Evolutionary conservation across 2,888 invertebrate genomes (phyloP).

Genomic region (Conus canariensis): DNA sequence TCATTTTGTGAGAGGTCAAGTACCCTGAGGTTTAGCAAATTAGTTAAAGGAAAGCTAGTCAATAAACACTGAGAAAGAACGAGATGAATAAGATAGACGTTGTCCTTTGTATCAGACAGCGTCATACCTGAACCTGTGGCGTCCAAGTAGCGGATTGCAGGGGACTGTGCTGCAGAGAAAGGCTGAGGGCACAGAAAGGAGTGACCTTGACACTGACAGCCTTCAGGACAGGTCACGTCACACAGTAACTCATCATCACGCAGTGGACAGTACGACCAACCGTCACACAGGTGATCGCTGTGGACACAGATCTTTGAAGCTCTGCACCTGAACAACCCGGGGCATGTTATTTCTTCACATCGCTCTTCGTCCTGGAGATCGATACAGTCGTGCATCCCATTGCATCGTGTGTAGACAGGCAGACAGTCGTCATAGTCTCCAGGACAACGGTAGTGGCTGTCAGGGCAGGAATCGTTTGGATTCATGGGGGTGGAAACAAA

Average conservation of each 20-base stretch:
- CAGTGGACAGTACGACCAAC: conserved; percentile 16
- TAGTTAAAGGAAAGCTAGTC: background rate
- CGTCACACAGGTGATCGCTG: background rate
- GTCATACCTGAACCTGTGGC: conserved; percentile 18
- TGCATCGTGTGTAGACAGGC: conserved; percentile 23
- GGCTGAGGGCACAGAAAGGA: background rate
- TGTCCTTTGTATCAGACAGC: background rate
- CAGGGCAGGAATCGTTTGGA: conserved; percentile 3
- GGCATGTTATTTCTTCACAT: background rate
- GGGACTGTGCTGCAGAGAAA: background rate
- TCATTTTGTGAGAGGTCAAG: background rate
- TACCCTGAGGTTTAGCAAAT: background rate
- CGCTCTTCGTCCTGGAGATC: conserved; percentile 2
- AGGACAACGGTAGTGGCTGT: conserved; percentile 16
- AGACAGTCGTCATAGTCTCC: background rate
- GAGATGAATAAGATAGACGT: background rate
- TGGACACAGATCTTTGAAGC: background rate
- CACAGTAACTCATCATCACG: conserved; percentile 11
- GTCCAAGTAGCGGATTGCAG: background rate
- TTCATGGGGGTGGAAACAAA: background rate
- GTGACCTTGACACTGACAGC: background rate
- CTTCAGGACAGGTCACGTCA: background rate
- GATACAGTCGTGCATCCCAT: background rate
- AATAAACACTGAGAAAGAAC: background rate
- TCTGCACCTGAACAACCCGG: conserved; percentile 10